Evolutionary conservation across 1,140 invertebrate genomes (phyloP).

Genomic region (Eurosta solidaginis): DNA sequence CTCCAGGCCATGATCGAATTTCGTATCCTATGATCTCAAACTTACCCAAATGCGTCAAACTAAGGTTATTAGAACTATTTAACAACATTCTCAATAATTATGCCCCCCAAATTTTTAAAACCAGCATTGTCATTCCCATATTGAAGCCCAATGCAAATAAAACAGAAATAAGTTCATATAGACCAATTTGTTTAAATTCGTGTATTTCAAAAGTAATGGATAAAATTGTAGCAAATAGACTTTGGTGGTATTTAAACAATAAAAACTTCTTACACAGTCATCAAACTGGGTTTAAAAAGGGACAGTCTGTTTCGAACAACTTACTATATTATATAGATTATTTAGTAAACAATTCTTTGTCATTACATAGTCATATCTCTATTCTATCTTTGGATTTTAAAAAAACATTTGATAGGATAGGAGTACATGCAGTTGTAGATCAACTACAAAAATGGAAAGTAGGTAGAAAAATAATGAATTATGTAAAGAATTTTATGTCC

Average conservation of each 20-base stretch:
- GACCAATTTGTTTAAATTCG: slow-evolving; percentile 33
- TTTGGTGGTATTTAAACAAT: slow-evolving; percentile 31
- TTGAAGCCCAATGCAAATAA: slow-evolving; percentile 15
- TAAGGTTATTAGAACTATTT: slow-evolving; percentile 33
- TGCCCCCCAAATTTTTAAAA: slow-evolving; percentile 26
- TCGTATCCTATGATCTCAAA: slow-evolving; percentile 36
- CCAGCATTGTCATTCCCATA: neutral
- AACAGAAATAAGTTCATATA: neutral
- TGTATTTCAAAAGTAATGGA: slow-evolving; percentile 25
- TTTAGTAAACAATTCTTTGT: neutral
- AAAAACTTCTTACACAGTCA: slow-evolving; percentile 32
- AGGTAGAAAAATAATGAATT: slow-evolving; percentile 32
- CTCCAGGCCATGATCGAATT: slow-evolving; percentile 33
- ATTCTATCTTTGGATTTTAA: slow-evolving; percentile 34
- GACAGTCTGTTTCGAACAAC: neutral
- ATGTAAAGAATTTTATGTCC: slow-evolving; percentile 30
- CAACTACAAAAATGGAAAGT: slow-evolving; percentile 34
- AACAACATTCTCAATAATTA: slow-evolving; percentile 7
- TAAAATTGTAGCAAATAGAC: slow-evolving; percentile 31
- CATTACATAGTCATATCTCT: too few relatives aligned
- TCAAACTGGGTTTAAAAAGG: slow-evolving; percentile 25
- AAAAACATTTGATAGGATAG: slow-evolving; percentile 35
- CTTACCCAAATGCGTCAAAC: slow-evolving; percentile 14
- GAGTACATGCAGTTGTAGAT: too few relatives aligned
- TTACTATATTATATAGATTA: slow-evolving; percentile 26